A percentile compares a stretch with the other conserved stretches of the same genome.
Evolutionary conservation across 37 sponge, comb jelly and placozoan species (phyloP).

Genomic region (Diacarnus erythraeanus): DNA sequence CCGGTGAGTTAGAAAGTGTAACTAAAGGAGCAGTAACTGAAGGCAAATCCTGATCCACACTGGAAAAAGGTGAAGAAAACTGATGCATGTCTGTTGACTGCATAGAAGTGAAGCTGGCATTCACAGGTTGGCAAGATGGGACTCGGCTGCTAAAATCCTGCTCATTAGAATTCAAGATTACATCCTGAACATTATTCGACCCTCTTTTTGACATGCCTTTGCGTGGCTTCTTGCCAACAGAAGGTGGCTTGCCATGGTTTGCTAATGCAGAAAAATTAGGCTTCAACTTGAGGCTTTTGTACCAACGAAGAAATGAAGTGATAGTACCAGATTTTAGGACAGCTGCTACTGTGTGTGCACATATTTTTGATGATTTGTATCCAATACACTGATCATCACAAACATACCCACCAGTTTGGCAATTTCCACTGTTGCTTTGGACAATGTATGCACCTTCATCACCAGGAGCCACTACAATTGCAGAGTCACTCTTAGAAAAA

Average conservation of each 20-base stretch:
- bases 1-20: too few relatives aligned
- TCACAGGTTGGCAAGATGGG: too few relatives aligned
- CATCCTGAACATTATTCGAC: background rate
- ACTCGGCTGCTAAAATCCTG: too few relatives aligned
- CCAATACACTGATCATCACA: conserved; percentile 31
- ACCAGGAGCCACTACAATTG: conserved; percentile 19
- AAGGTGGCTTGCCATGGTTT: background rate
- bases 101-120: too few relatives aligned
- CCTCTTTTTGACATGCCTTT: background rate
- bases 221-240: background rate
- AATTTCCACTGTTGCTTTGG: background rate
- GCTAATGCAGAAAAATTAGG: background rate
- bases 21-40: too few relatives aligned
- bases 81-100: too few relatives aligned
- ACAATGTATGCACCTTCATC: conserved; percentile 17
- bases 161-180: background rate
- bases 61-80: too few relatives aligned
- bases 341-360: conserved; percentile 19
- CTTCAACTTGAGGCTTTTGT: background rate
- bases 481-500: background rate
- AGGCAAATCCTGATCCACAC: too few relatives aligned
- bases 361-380: conserved; percentile 25
- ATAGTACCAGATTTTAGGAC: background rate
- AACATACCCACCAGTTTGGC: conserved; percentile 6
- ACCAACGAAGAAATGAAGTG: background rate